Conservation (phyloP, 2,888 invertebrate genomes). For the Tortricodes alternella region DNA sequence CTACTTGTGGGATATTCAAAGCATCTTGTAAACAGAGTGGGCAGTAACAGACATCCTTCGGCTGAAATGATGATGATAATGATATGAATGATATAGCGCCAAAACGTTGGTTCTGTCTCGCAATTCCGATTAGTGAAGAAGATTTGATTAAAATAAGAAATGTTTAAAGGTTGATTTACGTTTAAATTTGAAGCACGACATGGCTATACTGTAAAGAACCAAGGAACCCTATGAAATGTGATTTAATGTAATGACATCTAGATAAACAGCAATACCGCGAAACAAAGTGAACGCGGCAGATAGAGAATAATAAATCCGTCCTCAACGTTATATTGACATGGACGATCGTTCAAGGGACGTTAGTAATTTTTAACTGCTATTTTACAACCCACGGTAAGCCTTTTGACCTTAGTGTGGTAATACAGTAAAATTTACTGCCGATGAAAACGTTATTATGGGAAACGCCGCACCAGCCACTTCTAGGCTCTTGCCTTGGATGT, state of each 20-base stretch:
- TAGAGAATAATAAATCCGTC: constrained; percentile 5
- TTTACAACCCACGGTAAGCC: constrained; percentile 41
- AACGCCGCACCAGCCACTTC: background rate
- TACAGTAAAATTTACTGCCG: constrained; percentile 42
- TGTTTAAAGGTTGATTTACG: background rate
- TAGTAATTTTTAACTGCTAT: constrained; percentile 39
- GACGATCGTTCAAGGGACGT: constrained; percentile 27
- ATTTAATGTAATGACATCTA: background rate
- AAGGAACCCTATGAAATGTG: background rate
- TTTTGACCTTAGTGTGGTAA: constrained; percentile 39
- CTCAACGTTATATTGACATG: constrained; percentile 23
- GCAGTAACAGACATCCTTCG: no score
- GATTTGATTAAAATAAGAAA: no score
- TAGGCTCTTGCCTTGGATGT: constrained; percentile 33
- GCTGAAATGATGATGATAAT: no score
- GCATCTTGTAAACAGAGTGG: no score
- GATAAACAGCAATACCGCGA: background rate
- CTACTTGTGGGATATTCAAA: no score
- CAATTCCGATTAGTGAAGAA: no score
- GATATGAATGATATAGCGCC: no score
- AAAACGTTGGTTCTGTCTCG: no score
- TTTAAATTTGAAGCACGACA: background rate
- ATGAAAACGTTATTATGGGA: constrained; percentile 39
- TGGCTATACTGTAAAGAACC: background rate
- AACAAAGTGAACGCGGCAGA: background rate